These are phyloP conservation scores for Anadara kagoshimensis DNA, from an alignment of 1,140 invertebrate genomes.

Conservation along the genomic window DNA sequence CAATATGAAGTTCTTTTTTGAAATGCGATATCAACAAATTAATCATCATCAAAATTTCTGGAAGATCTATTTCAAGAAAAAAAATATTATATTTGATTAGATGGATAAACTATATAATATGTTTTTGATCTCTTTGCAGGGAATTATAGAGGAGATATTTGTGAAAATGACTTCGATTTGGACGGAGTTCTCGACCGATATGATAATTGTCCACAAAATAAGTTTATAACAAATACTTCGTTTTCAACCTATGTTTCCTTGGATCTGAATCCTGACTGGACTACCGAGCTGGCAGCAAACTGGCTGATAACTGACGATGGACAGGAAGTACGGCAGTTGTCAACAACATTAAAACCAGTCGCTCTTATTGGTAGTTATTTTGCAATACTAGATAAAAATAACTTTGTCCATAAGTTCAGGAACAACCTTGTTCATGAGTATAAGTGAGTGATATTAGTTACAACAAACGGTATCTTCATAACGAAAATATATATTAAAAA, in stretches of 20 bases:
- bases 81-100: no score
- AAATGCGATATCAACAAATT: no score
- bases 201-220: constrained; percentile 51
- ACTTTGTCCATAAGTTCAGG: no score
- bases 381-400: no score
- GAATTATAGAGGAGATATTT: constrained; percentile 53
- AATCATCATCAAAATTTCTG: no score
- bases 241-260: constrained; percentile 39
- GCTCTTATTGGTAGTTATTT: constrained; percentile 44
- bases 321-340: constrained; percentile 40
- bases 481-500: no score
- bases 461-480: no score
- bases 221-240: constrained; percentile 39
- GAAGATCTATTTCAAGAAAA: no score
- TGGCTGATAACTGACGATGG: constrained; percentile 45
- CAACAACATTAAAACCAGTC: constrained; percentile 37
- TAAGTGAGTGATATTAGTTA: no score
- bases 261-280: constrained; percentile 44
- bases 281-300: constrained; percentile 19
- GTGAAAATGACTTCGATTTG: constrained; percentile 52
- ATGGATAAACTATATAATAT: neutral
- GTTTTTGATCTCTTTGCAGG: constrained; percentile 31
- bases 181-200: constrained; percentile 45
- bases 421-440: no score
- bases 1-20: no score